Base-by-base conservation (phyloP, 2,113 vertebrate genomes). In the Hiodon tergisus region DNA sequence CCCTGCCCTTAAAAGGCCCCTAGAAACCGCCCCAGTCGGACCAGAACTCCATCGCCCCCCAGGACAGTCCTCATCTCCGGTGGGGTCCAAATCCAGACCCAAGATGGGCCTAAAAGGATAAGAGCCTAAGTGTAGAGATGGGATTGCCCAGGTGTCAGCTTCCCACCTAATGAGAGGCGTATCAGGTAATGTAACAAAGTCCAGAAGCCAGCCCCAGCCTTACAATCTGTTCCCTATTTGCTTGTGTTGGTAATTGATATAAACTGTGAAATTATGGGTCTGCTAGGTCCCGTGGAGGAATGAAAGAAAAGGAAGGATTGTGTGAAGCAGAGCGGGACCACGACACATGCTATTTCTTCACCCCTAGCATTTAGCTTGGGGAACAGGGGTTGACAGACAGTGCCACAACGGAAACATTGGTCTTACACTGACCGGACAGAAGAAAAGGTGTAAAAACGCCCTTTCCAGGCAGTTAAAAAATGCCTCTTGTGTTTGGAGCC, bases 261-360 rank as follows among this genome's bases (percentile, higher is more conserved):
- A 77, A 77, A 72, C 54, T 67, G 51, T 72, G 76, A 77, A 76
- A 71, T 71, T 71, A 63, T 5, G 52, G 60, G 59, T 57, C 68
- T 70, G 58, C 75, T 52, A 57, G 53, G 31, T 70, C 52, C 67
- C 3, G 75, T 47, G 16, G 75, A 66, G 47, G 17, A 46, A 47
- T 46, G 60, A 61, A 50, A 61, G 54, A 5, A 46, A 58, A 46
- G 31, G 6, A 70, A 63, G 58, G n/a, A 16, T 51, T 17, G 10
- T n/a, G 62, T 17, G 61, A 66, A 52, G 16, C 9, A 14, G n/a
- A 61, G 10, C 3, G 11, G 51, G 52, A 31, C 55, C 5, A 9
- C 4, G 3, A 55, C 3, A 46, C 55, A n/a, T n/a, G n/a, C n/a
- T n/a, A n/a, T n/a, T n/a, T n/a, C n/a, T n/a, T n/a, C n/a, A 4